Conservation (phyloP, 2,797 vertebrate genomes). For the Enoplosus armatus region DNA sequence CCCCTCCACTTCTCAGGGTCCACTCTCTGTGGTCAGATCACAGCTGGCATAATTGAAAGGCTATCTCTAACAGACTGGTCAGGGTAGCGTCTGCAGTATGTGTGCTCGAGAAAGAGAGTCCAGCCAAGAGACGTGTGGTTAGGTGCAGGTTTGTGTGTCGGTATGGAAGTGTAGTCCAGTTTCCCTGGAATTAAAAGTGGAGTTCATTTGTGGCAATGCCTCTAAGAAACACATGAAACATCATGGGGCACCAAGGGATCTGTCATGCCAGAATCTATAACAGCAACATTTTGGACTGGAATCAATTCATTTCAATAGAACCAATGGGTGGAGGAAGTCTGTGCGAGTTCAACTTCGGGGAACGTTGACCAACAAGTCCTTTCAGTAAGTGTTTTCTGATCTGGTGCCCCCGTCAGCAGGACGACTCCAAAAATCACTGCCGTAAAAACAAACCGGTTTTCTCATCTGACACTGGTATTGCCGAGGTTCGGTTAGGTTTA, state of each 20-base stretch:
- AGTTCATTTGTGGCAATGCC: neutral
- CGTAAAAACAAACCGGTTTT: too few species aligned
- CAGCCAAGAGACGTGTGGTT: neutral
- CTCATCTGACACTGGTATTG: neutral
- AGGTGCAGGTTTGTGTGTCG: neutral
- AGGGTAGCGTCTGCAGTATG: neutral
- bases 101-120: neutral
- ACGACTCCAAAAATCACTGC: neutral
- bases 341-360: neutral
- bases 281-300: neutral
- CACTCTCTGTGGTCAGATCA: constrained; percentile 21
- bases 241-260: too few species aligned
- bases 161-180: neutral
- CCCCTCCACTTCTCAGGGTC: neutral
- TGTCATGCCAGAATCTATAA: neutral
- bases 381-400: neutral
- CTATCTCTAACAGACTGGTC: neutral
- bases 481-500: neutral
- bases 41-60: constrained; percentile 30
- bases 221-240: neutral
- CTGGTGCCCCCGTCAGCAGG: neutral
- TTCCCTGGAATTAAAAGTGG: neutral
- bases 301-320: neutral
- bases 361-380: neutral
- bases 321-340: neutral